Conservation (phyloP, 2,113 vertebrate genomes). For the Oryzias curvinotus region DNA sequence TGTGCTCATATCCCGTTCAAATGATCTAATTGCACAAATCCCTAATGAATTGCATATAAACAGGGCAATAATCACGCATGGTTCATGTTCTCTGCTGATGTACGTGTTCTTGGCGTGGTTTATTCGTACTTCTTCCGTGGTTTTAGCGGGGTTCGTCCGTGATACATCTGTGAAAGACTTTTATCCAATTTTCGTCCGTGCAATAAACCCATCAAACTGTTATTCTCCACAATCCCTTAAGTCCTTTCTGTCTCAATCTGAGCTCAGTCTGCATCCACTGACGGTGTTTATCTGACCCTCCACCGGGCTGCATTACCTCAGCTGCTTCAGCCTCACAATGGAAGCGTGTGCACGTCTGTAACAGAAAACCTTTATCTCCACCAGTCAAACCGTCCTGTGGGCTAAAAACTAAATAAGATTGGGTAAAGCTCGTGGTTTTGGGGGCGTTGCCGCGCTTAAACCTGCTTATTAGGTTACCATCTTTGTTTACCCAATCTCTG, state of each 20-base stretch:
- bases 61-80: too few relatives aligned
- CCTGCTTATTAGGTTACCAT: conserved; percentile 56
- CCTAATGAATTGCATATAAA: too few relatives aligned
- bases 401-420: conserved; percentile 34
- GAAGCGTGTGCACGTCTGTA: conserved; percentile 5
- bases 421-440: conserved; percentile 31
- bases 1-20: too few relatives aligned
- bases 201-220: too few relatives aligned
- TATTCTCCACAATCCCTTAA: neutral
- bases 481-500: conserved; percentile 69
- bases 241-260: conserved; percentile 12
- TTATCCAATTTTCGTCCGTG: too few relatives aligned
- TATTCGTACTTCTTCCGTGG: too few relatives aligned
- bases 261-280: conserved; percentile 23
- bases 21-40: too few relatives aligned
- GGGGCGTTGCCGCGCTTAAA: conserved; percentile 35
- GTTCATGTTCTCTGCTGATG: too few relatives aligned
- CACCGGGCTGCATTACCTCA: conserved; percentile 1
- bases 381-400: conserved; percentile 6
- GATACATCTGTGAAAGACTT: too few relatives aligned
- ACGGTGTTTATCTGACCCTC: conserved; percentile 25
- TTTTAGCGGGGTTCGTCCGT: too few relatives aligned
- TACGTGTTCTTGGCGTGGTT: too few relatives aligned
- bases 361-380: conserved; percentile 27
- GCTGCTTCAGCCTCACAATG: conserved; percentile 10